Percentiles rank a stretch among this genome's conserved stretches.
Evolutionary conservation across 2,888 invertebrate genomes (phyloP).

Genomic region (Ectemnius continuus): DNA sequence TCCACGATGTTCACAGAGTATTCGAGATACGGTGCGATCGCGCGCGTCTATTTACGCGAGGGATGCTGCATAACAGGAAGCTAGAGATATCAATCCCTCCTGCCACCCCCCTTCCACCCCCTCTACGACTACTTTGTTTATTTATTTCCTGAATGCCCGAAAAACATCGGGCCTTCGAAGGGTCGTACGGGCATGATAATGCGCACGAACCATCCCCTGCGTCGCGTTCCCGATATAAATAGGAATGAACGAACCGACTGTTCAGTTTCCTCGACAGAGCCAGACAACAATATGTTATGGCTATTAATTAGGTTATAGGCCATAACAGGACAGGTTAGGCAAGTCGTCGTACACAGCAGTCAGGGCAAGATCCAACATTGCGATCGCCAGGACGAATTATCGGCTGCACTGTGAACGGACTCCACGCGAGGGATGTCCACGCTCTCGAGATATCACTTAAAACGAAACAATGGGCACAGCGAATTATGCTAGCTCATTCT

Average conservation of each 20-base stretch:
- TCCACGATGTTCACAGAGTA: no score
- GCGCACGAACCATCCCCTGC: constrained; percentile 19
- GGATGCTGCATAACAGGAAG: constrained; percentile 6
- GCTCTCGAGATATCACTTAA: constrained; percentile 27
- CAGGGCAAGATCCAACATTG: constrained; percentile 11
- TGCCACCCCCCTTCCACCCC: no score
- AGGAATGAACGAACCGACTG: constrained; percentile 20
- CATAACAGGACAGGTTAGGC: constrained; percentile 58
- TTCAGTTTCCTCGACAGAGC: constrained; percentile 37
- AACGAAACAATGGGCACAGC: constrained; percentile 54
- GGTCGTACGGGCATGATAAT: constrained; percentile 17
- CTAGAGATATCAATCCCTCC: background rate
- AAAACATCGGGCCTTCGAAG: constrained; percentile 8
- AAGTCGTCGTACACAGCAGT: constrained; percentile 27
- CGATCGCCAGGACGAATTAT: constrained; percentile 14
- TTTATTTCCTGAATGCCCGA: constrained; percentile 39
- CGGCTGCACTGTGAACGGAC: constrained; percentile 36
- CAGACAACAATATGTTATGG: constrained; percentile 69
- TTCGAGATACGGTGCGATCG: no score
- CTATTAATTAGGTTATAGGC: constrained; percentile 62
- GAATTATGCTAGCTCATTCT: constrained; percentile 72
- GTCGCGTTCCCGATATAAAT: constrained; percentile 21
- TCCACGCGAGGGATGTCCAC: constrained; percentile 8
- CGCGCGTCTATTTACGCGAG: no score
- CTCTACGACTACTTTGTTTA: constrained; percentile 33